Evolutionary conservation across 2,888 invertebrate genomes (phyloP), one percentile per base, ranked within the genome.

Genomic region (Hypselothyrea guttata): DNA sequence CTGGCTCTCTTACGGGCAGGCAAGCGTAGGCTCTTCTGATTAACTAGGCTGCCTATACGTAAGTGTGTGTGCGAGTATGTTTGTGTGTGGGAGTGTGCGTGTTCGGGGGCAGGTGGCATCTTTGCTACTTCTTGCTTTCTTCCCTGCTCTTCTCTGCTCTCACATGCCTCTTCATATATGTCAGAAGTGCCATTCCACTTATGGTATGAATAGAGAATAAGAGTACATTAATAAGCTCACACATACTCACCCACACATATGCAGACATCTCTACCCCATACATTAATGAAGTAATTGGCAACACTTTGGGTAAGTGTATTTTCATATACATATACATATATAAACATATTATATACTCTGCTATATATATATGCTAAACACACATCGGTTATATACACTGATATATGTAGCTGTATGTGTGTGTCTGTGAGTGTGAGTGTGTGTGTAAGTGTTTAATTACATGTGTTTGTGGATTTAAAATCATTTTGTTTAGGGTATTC

Each of bases 171-270:
- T 2, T 22, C 5, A 22, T 22, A 22, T 22, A 5, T 22, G 22
- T 22, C 40, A 60, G 60, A 78, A 75, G 75, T 79, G 75, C 48
- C 72, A 77, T 63, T 73, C 22, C 67, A 74, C 61, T 78, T 78
- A 73, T 68, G 64, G 42, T 75, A 77, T 75, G 72, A 72, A 81
- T 73, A 77, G 74, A 70, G 75, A 70, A 68, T 72, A 71, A 55
- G 51, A 59, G 72, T 66, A 66, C 55, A 71, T 84, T 85, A 81
- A 81, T 81, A 81, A 81, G 81, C 81, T 81, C 86, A 83, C 86
- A 82, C 79, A 81, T 83, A 79, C 81, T 85, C 84, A 85, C 85
- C 83, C 79, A 83, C 84, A 83, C 79, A 79, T 84, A 83, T 84
- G 79, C 79, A 81, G 85, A 85, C 84, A 85, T 83, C 79, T 83